Base-by-base conservation (phyloP, 2,113 vertebrate genomes). In the Passer montanus region DNA sequence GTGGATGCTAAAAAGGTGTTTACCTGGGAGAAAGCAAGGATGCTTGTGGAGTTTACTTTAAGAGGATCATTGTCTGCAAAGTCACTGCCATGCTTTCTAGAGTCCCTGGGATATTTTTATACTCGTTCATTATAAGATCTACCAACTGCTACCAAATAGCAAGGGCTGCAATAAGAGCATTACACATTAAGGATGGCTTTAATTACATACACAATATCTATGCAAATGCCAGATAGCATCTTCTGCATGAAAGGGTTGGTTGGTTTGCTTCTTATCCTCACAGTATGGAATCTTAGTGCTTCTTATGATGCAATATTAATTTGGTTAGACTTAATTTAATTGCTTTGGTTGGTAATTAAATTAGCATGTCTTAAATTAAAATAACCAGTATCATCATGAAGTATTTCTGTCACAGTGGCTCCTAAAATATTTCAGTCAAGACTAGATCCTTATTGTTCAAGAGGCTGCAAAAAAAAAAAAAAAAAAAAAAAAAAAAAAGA, bases 181-280 rank as follows among this genome's bases (percentile, higher is more conserved):
- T 86, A 50, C 75, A n/a, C 22, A 13, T 60, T 87, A 72, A 93
- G 79, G 93, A 88, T 81, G 62, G 44, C 47, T 95, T 95, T 95
- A 90, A 94, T 94, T 97, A 87, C 0, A 0, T 13, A 9, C 11
- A 90, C 87, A 94, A 37, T 80, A 94, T 84, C 90, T 94, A 86
- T 78, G 92, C 69, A 90, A 93, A 91, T 80, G 4, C 31, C 27
- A 90, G 93, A 95, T 94, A 95, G 44, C 31, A 93, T 95, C 94
- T 96, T 93, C 68, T 15, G 39, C 50, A 50, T 60, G 39, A 92
- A 91, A 93, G 56, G 17, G 17, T 83, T 88, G 74, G 75, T 91
- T 91, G 39, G 16, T 80, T 89, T 85, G 72, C 70, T 59, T 74
- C 84, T 83, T 88, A 95, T 88, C 87, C 90, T 93, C 59, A 35